Conservation (phyloP, 2,797 vertebrate species). For the Neosilurus hyrtlii region DNA sequence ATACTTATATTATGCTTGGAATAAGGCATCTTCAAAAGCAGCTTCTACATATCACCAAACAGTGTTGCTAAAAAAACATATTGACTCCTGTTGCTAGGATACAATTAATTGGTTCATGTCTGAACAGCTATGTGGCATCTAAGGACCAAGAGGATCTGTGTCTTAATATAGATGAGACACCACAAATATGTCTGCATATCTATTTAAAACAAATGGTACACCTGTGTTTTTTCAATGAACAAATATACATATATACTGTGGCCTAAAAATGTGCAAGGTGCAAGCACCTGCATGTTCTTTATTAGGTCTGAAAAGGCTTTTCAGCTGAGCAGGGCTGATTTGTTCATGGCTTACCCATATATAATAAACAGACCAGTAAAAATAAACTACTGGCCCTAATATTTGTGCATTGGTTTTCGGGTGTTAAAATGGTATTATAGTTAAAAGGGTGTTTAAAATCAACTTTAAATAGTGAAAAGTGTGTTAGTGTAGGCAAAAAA, state of each 20-base stretch:
- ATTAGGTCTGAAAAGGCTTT: not conserved
- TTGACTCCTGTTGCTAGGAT: constrained; percentile 74
- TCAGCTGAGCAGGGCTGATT: not conserved
- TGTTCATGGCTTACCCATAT: not conserved
- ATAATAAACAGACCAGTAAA: not conserved
- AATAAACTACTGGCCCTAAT: not conserved
- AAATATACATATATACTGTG: not conserved
- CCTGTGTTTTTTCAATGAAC: not conserved
- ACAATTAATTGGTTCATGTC: constrained; percentile 74
- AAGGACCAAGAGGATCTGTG: constrained; percentile 43
- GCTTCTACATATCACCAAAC: constrained; percentile 64
- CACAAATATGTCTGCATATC: constrained; percentile 43
- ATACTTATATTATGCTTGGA: constrained; percentile 25
- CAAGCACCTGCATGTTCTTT: not conserved
- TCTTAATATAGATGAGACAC: constrained; percentile 56
- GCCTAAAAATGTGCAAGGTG: not conserved
- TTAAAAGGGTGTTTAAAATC: no score
- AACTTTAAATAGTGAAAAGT: not conserved
- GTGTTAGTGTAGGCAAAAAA: not conserved
- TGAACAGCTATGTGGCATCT: constrained; percentile 56
- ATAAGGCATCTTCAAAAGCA: constrained; percentile 38
- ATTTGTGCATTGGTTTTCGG: not conserved
- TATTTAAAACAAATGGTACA: constrained; percentile 21
- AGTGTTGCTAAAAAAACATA: constrained; percentile 73
- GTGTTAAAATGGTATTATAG: no score